Evolutionary conservation across 2,113 vertebrate species (phyloP).

Genomic region (Mungos mungo): DNA sequence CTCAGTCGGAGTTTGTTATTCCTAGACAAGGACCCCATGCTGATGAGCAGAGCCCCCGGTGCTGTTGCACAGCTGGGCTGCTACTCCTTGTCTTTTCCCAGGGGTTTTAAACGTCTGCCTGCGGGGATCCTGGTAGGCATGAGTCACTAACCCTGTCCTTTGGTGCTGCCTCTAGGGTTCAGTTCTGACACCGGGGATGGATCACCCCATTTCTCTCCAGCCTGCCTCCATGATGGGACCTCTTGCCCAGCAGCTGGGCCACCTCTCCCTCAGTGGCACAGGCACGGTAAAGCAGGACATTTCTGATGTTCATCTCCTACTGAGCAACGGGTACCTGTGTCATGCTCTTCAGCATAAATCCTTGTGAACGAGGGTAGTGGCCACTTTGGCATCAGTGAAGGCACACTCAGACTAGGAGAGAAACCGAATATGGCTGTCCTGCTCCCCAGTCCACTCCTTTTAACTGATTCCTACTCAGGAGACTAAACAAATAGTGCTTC

Average conservation of each 20-base stretch:
- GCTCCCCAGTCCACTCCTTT: background rate
- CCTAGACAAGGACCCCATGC: background rate
- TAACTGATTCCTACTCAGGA: background rate
- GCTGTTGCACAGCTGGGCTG: background rate
- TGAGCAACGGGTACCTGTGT: background rate
- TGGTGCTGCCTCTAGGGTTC: constrained; percentile 84
- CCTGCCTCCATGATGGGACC: constrained; percentile 92
- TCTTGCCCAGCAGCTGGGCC: constrained; percentile 92
- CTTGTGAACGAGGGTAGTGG: background rate
- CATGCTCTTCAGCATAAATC: background rate
- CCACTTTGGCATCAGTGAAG: background rate
- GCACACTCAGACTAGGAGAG: background rate
- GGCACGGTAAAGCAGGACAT: constrained; percentile 86
- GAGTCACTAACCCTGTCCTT: background rate
- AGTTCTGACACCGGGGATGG: constrained; percentile 91
- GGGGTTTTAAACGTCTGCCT: background rate
- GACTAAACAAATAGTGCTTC: background rate
- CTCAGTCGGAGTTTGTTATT: background rate
- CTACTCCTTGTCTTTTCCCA: background rate
- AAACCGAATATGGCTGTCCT: background rate
- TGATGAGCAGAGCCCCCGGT: background rate
- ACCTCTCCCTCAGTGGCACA: constrained; percentile 91
- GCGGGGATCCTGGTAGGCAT: background rate
- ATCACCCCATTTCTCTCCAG: constrained; percentile 93
- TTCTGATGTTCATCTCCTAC: background rate